Evolutionary conservation across 92 coral and sea anemone genomes (phyloP).

Genomic region (Hydrozoanthus gracilis): DNA sequence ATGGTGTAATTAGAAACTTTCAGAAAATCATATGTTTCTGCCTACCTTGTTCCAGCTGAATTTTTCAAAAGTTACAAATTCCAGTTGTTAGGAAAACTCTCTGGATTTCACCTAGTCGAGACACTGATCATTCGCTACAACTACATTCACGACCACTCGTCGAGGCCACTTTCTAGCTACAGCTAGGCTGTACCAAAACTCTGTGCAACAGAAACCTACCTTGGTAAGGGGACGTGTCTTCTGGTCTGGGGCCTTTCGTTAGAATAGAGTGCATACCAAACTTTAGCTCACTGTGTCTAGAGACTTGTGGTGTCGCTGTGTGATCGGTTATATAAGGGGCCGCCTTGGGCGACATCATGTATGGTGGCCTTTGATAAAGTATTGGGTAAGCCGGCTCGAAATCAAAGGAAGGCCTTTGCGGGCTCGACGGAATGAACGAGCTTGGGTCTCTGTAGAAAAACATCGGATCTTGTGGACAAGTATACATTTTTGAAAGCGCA

Average conservation of each 20-base stretch:
- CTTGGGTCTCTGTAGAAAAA: conserved; percentile 42
- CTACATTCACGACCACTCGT: too few relatives aligned
- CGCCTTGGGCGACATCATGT: conserved; percentile 30
- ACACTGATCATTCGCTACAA: too few relatives aligned
- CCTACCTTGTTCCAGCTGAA: background rate
- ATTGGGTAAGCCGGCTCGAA: conserved; percentile 19
- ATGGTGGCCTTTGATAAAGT: conserved; percentile 22
- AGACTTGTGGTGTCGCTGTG: conserved; percentile 4
- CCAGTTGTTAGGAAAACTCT: too few relatives aligned
- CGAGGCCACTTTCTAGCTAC: too few relatives aligned
- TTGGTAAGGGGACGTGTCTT: conserved; percentile 27
- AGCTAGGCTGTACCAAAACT: background rate
- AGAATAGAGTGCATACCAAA: conserved; percentile 3
- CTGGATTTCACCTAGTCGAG: too few relatives aligned
- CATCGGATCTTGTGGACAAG: conserved; percentile 49
- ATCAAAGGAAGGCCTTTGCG: conserved; percentile 41
- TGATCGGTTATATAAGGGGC: conserved; percentile 19
- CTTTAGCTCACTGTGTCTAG: conserved; percentile 35
- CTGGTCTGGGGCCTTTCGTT: background rate
- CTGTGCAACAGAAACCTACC: background rate
- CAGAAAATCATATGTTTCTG: background rate
- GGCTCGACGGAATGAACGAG: conserved; percentile 33
- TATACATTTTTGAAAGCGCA: conserved; percentile 10
- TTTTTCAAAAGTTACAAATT: background rate
- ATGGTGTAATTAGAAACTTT: background rate